Evolutionary conservation across 2,113 vertebrate genomes (phyloP).

Genomic region (Alethe diademata): DNA sequence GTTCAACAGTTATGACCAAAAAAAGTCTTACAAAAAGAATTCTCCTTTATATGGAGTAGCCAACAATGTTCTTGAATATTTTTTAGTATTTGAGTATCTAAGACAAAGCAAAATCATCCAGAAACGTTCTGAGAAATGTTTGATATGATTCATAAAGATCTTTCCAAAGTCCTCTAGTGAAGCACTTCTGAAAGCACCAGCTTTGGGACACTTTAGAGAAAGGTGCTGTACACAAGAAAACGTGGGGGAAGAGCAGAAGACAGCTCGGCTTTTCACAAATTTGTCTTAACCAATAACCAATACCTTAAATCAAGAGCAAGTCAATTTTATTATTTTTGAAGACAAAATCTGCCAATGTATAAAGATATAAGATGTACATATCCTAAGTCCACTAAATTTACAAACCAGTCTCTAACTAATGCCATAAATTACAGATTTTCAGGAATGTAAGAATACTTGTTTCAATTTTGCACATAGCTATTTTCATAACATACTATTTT

Average conservation of each 20-base stretch:
- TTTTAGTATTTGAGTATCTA: background rate
- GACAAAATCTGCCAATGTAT: background rate
- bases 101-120: background rate
- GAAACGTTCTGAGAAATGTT: background rate
- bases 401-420: background rate
- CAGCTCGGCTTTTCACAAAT: background rate
- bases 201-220: background rate
- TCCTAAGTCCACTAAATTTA: background rate
- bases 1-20: background rate
- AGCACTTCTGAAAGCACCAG: background rate
- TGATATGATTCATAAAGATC: background rate
- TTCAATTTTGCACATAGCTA: background rate
- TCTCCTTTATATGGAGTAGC: background rate
- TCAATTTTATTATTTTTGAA: background rate
- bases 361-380: background rate
- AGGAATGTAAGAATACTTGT: background rate
- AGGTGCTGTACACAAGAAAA: background rate
- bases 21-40: background rate
- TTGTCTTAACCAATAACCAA: background rate
- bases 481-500: background rate
- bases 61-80: background rate
- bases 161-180: background rate
- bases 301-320: background rate
- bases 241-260: fast-evolving
- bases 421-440: background rate